These are phyloP conservation scores for Drymonia ruficornis DNA, from an alignment of 2,888 invertebrate species.

Conservation along the genomic window DNA sequence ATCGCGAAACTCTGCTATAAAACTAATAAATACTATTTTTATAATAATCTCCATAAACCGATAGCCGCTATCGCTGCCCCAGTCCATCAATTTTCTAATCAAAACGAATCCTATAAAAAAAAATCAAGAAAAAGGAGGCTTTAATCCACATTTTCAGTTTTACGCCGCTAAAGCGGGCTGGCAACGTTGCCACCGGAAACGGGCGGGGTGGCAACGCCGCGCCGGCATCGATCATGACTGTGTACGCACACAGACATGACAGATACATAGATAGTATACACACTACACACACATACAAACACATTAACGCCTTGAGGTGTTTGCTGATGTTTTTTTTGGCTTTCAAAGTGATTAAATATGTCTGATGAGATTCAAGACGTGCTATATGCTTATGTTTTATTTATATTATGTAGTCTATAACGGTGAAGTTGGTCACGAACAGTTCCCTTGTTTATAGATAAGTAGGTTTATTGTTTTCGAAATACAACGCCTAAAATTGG, in stretches of 20 bases:
- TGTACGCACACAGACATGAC: slow-evolving; percentile 52
- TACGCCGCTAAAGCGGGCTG: slow-evolving; percentile 57
- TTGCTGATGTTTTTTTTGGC: slow-evolving; percentile 6
- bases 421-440: no score
- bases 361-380: neutral
- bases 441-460: no score
- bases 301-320: slow-evolving; percentile 44
- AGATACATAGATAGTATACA: slow-evolving; percentile 25
- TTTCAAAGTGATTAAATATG: neutral
- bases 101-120: slow-evolving; percentile 23
- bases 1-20: neutral
- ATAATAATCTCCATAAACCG: neutral
- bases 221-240: slow-evolving; percentile 86
- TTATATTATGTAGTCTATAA: no score
- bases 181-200: slow-evolving; percentile 60
- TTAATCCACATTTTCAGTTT: slow-evolving; percentile 54
- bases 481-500: no score
- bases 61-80: neutral
- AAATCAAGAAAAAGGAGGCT: slow-evolving; percentile 45
- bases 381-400: neutral
- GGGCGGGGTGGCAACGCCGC: slow-evolving; percentile 66
- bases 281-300: slow-evolving; percentile 36
- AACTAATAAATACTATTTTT: neutral
- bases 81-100: slow-evolving; percentile 8
- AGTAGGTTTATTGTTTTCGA: no score